These are phyloP conservation scores for Hemibagrus guttatus DNA, from an alignment of 2,797 vertebrate genomes.

Conservation along the genomic window DNA sequence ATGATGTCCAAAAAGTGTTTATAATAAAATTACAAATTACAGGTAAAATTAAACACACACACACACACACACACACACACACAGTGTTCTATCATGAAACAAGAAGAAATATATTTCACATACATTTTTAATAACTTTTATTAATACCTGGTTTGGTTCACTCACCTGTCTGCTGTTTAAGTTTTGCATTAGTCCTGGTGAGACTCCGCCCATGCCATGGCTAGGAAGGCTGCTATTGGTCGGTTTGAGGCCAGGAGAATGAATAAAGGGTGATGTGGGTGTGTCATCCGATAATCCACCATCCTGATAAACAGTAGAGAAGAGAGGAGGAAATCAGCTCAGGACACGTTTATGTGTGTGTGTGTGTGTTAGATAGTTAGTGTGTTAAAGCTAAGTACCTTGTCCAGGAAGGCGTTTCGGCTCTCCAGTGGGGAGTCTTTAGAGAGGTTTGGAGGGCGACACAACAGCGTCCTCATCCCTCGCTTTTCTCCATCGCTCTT, in stretches of 20 bases:
- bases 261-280: slow-evolving; percentile 98
- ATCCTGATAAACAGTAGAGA: slow-evolving; percentile 77
- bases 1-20: background rate
- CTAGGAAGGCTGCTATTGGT: slow-evolving; percentile 95
- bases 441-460: slow-evolving; percentile 91
- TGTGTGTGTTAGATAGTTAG: background rate
- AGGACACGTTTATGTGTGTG: background rate
- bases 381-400: slow-evolving; percentile 71
- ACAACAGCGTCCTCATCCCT: slow-evolving; percentile 89
- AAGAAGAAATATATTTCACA: background rate
- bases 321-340: background rate
- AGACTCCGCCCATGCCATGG: slow-evolving; percentile 94
- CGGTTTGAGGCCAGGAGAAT: slow-evolving; percentile 99
- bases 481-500: slow-evolving; percentile 98
- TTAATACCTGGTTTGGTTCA: background rate
- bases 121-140: too few relatives aligned
- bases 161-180: slow-evolving; percentile 99
- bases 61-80: background rate
- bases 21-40: too few relatives aligned
- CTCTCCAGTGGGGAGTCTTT: slow-evolving; percentile 92
- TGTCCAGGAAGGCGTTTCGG: slow-evolving; percentile 91
- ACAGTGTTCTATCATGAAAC: background rate
- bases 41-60: too few relatives aligned
- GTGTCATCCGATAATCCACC: slow-evolving; percentile 93
- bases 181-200: slow-evolving; percentile 98